phyloP scores from a whole-genome alignment of 2,113 vertebrate species.

The Odontophorus gujanensis region DNA sequence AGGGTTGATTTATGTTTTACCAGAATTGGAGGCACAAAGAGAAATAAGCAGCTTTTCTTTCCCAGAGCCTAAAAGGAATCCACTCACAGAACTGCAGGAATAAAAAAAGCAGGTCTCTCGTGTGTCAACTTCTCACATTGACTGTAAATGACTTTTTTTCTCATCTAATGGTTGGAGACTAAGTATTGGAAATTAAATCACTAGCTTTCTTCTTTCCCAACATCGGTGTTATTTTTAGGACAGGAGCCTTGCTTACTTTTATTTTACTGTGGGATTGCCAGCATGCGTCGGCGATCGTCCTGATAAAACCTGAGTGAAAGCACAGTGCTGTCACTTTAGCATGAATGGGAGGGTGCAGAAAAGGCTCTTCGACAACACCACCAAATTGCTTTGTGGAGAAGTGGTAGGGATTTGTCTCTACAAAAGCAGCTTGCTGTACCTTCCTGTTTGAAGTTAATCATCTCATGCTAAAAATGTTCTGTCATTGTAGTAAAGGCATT shows the following conservation, averaged over 20 bases:
- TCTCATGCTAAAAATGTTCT: neutral
- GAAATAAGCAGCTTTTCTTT: conserved; percentile 12
- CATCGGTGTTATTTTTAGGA: neutral
- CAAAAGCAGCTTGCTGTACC: neutral
- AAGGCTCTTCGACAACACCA: neutral
- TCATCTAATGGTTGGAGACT: neutral
- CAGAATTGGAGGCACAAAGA: neutral
- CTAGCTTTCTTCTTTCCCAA: neutral
- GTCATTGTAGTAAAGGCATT: neutral
- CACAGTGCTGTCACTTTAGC: neutral
- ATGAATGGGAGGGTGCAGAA: neutral
- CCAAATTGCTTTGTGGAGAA: neutral
- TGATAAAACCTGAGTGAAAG: neutral
- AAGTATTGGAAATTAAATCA: conserved; percentile 12
- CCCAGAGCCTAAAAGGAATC: neutral
- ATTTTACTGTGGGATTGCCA: neutral
- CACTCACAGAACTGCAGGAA: neutral
- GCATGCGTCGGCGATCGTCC: neutral
- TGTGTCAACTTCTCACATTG: neutral
- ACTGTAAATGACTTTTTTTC: neutral
- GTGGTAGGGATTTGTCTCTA: neutral
- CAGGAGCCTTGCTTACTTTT: neutral
- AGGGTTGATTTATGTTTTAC: neutral
- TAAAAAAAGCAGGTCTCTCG: neutral
- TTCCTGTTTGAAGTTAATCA: neutral